These are phyloP conservation scores for Cariama cristata DNA, from an alignment of 2,113 vertebrate genomes.

Conservation along the genomic window DNA sequence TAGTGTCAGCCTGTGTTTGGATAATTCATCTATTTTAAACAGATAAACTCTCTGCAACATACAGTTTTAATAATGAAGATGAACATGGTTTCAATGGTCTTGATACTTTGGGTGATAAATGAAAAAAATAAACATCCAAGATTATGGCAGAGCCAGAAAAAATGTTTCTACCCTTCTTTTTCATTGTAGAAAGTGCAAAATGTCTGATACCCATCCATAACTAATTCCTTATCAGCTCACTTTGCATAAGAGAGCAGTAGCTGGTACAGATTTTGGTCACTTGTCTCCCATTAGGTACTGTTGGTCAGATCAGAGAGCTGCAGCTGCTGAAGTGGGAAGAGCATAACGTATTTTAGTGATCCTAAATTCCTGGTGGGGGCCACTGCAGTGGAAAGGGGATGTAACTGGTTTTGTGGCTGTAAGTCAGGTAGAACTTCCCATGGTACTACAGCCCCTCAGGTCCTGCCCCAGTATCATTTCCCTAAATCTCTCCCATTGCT, in stretches of 20 bases:
- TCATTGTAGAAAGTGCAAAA: not conserved
- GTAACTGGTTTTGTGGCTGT: not conserved
- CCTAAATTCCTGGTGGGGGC: not conserved
- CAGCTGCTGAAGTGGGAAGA: not conserved
- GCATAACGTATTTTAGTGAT: not conserved
- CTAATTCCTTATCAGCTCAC: not conserved
- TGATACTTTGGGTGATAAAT: not conserved
- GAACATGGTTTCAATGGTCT: not conserved
- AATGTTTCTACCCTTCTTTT: not conserved
- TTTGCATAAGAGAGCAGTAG: not conserved
- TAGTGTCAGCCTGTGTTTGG: not conserved
- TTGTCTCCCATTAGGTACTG: not conserved
- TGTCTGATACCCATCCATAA: rapidly evolving
- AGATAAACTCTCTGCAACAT: not conserved
- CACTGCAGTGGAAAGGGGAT: not conserved
- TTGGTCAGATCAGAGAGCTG: not conserved
- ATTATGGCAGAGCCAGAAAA: not conserved
- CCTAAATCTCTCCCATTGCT: not conserved
- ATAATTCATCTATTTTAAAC: not conserved
- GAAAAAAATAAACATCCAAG: not conserved
- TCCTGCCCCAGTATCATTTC: not conserved
- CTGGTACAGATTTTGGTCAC: not conserved
- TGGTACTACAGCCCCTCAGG: not conserved
- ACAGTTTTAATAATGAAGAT: not conserved
- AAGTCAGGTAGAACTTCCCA: not conserved